phyloP scores from a whole-genome alignment of 2,113 vertebrate genomes.

The Petroica traversi region DNA sequence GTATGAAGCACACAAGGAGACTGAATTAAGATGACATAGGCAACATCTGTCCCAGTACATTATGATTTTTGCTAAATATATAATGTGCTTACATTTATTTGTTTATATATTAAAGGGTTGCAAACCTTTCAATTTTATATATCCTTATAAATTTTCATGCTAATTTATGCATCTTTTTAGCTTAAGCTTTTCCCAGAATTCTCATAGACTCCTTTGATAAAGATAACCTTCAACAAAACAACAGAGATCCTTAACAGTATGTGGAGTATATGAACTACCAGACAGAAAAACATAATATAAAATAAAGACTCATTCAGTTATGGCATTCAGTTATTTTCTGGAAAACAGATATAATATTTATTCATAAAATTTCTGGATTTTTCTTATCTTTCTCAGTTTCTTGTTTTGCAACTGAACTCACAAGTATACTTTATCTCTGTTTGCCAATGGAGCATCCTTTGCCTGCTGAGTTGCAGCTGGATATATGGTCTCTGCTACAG shows the following conservation, averaged over 20 bases:
- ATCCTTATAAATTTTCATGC: background rate
- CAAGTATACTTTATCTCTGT: background rate
- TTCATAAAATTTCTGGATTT: background rate
- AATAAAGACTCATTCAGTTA: background rate
- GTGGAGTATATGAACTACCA: background rate
- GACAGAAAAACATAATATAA: background rate
- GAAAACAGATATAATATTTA: background rate
- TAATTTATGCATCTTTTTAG: background rate
- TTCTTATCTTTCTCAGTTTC: background rate
- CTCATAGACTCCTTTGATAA: background rate
- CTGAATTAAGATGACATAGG: background rate
- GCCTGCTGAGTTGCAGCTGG: background rate
- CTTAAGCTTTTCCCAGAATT: background rate
- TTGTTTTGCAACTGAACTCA: background rate
- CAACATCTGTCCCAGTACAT: background rate
- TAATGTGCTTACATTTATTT: background rate
- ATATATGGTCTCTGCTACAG: background rate
- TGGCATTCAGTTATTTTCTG: background rate
- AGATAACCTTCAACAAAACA: rapidly evolving
- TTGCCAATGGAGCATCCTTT: background rate
- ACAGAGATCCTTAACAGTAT: background rate
- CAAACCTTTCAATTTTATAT: background rate
- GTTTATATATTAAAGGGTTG: background rate
- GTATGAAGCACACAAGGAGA: background rate
- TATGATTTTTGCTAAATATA: background rate